A percentile compares a stretch with the other conserved stretches of the same genome.
phyloP scores from a whole-genome alignment of 2,113 vertebrate species.

The Upupa epops region DNA sequence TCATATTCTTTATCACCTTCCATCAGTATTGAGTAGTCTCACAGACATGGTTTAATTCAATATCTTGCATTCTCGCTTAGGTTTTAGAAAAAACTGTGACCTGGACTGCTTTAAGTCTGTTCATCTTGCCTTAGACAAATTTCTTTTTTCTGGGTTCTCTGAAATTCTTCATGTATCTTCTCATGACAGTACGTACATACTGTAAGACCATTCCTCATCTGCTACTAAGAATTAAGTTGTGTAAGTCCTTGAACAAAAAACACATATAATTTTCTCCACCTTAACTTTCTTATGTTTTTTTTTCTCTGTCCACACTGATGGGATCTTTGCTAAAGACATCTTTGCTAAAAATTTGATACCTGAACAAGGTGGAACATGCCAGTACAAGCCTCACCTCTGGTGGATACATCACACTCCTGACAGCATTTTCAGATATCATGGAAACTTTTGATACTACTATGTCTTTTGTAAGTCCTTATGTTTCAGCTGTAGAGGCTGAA shows the following conservation, averaged over 20 bases:
- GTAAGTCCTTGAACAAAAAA: not conserved
- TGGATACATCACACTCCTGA: not conserved
- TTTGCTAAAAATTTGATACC: not conserved
- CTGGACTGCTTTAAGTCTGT: accelerated
- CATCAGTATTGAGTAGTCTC: not conserved
- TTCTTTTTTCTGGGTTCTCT: not conserved
- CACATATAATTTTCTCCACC: not conserved
- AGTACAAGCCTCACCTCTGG: not conserved
- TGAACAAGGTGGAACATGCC: accelerated
- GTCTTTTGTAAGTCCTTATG: not conserved
- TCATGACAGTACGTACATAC: too few relatives aligned
- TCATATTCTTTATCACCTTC: not conserved
- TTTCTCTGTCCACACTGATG: too few relatives aligned
- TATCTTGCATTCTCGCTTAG: not conserved
- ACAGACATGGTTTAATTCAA: not conserved
- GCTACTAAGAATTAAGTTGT: not conserved
- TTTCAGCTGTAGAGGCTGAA: not conserved
- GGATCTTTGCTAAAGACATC: not conserved
- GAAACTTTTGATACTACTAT: not conserved
- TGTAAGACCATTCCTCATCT: not conserved
- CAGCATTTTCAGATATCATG: not conserved
- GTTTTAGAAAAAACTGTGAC: not conserved
- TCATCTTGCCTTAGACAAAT: not conserved
- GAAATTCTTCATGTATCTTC: not conserved
- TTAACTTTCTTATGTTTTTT: not conserved